These are phyloP conservation scores for Arctocebus calabarensis DNA, from an alignment of 2,797 vertebrate genomes.

Conservation along the genomic window DNA sequence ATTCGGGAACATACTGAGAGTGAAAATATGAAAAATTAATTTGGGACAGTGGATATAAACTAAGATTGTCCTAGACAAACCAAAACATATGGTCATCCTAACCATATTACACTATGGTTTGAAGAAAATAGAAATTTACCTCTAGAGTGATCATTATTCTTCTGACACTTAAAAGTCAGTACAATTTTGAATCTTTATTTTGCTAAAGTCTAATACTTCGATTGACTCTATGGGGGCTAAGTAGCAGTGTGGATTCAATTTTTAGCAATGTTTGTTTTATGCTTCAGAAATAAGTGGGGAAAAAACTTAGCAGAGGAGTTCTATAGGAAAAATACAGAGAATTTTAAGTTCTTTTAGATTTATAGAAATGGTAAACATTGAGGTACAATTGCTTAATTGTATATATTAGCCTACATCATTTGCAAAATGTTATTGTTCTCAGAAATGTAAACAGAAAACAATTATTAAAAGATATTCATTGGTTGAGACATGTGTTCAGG, in stretches of 20 bases:
- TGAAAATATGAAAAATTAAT: background rate
- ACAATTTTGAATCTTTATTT: slow-evolving; percentile 24
- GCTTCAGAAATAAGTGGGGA: background rate
- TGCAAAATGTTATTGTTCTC: slow-evolving; percentile 14
- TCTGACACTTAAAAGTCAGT: background rate
- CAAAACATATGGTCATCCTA: background rate
- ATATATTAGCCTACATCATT: background rate
- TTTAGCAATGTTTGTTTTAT: background rate
- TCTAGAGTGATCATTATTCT: background rate
- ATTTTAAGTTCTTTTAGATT: slow-evolving; percentile 17
- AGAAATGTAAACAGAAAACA: slow-evolving; percentile 15
- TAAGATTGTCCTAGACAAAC: background rate
- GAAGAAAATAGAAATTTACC: background rate
- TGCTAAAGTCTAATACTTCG: background rate
- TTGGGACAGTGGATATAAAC: background rate
- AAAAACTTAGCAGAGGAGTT: background rate
- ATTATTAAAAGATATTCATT: background rate
- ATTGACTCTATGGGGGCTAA: background rate
- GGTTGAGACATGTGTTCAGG: background rate
- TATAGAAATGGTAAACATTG: background rate
- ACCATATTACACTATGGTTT: background rate
- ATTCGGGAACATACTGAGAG: background rate
- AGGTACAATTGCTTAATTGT: slow-evolving; percentile 9
- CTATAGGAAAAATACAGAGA: slow-evolving; percentile 12
- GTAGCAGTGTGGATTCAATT: background rate